Evolutionary conservation across 2,113 vertebrate species (phyloP).

Genomic region (Emydocephalus ijimae): DNA sequence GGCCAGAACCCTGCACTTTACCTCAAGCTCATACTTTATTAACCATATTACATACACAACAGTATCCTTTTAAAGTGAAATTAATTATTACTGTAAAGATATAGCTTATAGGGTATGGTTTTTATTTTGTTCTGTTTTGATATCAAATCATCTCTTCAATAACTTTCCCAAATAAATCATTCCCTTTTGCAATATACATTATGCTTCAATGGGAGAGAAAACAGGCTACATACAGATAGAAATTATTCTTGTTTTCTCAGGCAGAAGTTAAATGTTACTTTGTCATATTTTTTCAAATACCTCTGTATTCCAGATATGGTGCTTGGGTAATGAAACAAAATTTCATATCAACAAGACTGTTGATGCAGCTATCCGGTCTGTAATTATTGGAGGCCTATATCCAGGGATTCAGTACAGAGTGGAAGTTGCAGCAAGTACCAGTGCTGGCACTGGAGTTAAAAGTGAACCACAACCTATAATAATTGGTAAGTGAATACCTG

Average conservation of each 20-base stretch:
- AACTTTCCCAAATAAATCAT: neutral
- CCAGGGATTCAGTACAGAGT: conserved; percentile 90
- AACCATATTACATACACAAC: no score
- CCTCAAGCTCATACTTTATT: no score
- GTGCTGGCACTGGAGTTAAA: conserved; percentile 91
- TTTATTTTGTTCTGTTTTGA: neutral
- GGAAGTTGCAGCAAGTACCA: conserved; percentile 95
- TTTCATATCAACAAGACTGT: conserved; percentile 99
- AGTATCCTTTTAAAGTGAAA: neutral
- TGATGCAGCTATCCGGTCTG: conserved; percentile 93
- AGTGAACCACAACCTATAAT: conserved; percentile 92
- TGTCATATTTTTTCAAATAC: neutral
- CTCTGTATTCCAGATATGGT: conserved; percentile 86
- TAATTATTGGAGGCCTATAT: conserved; percentile 93
- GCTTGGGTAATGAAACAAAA: conserved; percentile 93
- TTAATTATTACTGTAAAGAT: neutral
- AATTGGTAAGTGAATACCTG: conserved; percentile 79
- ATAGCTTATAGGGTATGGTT: neutral
- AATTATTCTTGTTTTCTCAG: neutral
- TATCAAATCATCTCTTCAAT: neutral
- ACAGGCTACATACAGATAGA: neutral
- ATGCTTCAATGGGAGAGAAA: neutral
- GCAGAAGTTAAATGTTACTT: neutral
- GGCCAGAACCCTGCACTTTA: no score
- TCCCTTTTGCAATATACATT: neutral